Conservation (phyloP, 2,888 invertebrate species). For the Melanostoma mellinum region DNA sequence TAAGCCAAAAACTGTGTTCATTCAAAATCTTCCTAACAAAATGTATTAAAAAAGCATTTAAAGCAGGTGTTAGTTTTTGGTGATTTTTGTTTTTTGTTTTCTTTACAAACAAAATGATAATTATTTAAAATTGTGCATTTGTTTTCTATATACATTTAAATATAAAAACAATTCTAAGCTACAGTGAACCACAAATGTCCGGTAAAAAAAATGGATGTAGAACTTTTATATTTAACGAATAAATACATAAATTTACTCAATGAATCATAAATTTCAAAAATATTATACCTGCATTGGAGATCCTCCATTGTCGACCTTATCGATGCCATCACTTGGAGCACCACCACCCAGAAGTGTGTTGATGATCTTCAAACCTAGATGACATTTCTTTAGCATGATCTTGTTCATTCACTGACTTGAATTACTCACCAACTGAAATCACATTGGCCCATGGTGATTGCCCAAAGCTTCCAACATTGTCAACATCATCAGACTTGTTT, state of each 20-base stretch:
- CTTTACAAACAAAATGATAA: constrained; percentile 33
- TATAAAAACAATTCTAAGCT: constrained; percentile 55
- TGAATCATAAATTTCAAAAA: not conserved
- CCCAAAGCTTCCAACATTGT: constrained; percentile 86
- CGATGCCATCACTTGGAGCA: constrained; percentile 90
- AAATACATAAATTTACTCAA: constrained; percentile 18
- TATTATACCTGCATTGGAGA: constrained; percentile 93
- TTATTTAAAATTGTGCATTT: constrained; percentile 57
- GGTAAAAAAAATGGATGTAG: constrained; percentile 32
- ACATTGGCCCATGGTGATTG: constrained; percentile 94
- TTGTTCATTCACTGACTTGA: not conserved
- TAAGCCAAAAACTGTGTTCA: no score
- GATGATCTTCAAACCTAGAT: constrained; percentile 88
- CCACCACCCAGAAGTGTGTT: constrained; percentile 91
- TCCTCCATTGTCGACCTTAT: constrained; percentile 94
- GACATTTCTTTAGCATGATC: not conserved
- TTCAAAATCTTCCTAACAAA: no score
- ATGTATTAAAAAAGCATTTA: constrained; percentile 45
- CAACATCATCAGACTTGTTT: constrained; percentile 90
- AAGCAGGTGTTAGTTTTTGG: constrained; percentile 67
- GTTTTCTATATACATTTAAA: constrained; percentile 65
- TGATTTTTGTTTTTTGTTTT: constrained; percentile 29
- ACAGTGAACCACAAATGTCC: constrained; percentile 69
- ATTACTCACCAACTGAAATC: constrained; percentile 86
- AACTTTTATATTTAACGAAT: constrained; percentile 4